Percentiles rank a stretch among this genome's conserved stretches.
Evolutionary conservation across 2,797 vertebrate genomes (phyloP).

Genomic region (Sciurus vulgaris): DNA sequence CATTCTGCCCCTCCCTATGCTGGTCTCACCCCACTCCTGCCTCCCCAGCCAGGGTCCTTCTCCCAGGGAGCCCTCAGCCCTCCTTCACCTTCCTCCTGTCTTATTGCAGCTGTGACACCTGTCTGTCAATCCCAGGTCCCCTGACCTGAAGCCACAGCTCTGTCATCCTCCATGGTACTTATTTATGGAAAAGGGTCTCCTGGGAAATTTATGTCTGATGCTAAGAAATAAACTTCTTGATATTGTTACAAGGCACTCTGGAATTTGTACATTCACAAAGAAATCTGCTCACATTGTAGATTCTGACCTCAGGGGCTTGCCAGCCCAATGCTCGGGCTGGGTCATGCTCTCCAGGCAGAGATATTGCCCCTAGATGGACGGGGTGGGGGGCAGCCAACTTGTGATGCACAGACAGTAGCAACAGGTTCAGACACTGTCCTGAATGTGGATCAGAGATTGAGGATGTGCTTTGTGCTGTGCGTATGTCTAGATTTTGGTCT

Average conservation of each 20-base stretch:
- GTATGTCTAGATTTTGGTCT: constrained; percentile 93
- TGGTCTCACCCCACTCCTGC: no score
- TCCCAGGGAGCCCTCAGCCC: not conserved
- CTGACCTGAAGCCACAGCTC: not conserved
- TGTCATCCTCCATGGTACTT: not conserved
- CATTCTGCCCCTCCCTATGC: not conserved
- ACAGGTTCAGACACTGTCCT: no score
- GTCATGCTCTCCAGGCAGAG: no score
- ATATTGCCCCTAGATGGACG: not conserved
- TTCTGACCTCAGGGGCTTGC: not conserved
- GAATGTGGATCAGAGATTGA: not conserved
- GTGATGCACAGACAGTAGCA: no score
- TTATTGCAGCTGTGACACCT: not conserved
- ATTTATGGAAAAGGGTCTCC: not conserved
- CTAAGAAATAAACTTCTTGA: not conserved
- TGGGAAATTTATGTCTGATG: rapidly evolving
- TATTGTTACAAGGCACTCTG: rapidly evolving
- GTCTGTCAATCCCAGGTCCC: not conserved
- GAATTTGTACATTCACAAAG: rapidly evolving
- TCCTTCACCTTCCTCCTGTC: not conserved
- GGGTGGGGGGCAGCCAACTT: no score
- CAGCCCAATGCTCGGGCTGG: not conserved
- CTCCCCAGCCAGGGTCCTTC: not conserved
- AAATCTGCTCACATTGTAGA: not conserved
- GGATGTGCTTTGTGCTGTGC: not conserved